Conservation (phyloP, 23 tunicate genomes). For the Oikopleura dioica region DNA sequence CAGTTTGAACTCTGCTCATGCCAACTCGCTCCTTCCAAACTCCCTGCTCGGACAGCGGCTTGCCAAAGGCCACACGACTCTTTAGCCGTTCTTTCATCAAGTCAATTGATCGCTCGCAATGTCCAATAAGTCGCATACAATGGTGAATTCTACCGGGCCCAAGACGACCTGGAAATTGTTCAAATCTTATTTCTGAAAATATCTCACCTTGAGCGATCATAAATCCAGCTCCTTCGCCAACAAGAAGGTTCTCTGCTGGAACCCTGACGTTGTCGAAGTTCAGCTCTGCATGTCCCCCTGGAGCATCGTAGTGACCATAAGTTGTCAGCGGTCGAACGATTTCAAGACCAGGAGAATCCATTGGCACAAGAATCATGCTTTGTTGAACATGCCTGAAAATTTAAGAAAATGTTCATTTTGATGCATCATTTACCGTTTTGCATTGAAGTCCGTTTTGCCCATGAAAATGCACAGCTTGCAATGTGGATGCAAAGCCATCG, state of each 20-base stretch:
- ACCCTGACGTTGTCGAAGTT: slow-evolving; percentile 65
- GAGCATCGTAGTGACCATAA: slow-evolving; percentile 62
- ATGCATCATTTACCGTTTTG: too few species aligned
- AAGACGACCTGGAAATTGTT: too few species aligned
- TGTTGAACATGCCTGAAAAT: slow-evolving; percentile 27
- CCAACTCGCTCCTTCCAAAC: slow-evolving; percentile 6
- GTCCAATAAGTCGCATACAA: slow-evolving; percentile 92
- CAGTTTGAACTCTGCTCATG: slow-evolving; percentile 33
- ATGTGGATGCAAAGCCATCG: slow-evolving; percentile 53
- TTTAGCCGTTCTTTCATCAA: slow-evolving; percentile 30
- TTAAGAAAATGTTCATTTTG: too few species aligned
- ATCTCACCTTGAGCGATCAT: slow-evolving; percentile 92
- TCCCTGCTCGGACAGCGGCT: slow-evolving; percentile 53
- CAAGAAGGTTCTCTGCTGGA: slow-evolving; percentile 40
- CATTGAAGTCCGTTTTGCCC: slow-evolving; percentile 37
- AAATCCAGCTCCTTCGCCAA: slow-evolving; percentile 93
- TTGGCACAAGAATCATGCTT: slow-evolving; percentile 87
- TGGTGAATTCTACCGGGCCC: slow-evolving; percentile 98
- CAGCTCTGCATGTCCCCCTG: slow-evolving; percentile 64
- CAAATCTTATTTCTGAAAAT: too few species aligned
- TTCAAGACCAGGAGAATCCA: slow-evolving; percentile 78
- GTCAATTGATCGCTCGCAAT: slow-evolving; percentile 44
- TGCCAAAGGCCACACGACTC: slow-evolving; percentile 55
- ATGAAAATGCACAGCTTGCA: slow-evolving; percentile 76
- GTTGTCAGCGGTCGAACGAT: slow-evolving; percentile 36